These are phyloP conservation scores for Pollenia amentaria DNA, from an alignment of 2,888 invertebrate genomes.

Conservation along the genomic window DNA sequence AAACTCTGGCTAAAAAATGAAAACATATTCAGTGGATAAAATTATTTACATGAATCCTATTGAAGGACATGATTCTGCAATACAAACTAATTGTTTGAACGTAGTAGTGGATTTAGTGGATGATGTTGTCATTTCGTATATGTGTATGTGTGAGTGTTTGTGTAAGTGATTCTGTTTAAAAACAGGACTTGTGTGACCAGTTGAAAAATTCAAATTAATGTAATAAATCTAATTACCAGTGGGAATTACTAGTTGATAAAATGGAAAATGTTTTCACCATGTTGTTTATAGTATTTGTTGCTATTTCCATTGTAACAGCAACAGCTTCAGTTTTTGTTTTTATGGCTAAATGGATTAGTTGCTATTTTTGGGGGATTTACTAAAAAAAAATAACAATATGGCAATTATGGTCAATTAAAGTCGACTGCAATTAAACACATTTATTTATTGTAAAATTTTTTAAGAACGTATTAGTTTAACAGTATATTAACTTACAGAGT, in stretches of 20 bases:
- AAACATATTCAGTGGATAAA: conserved; percentile 55
- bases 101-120: background rate
- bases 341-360: conserved; percentile 43
- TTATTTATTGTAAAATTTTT: too few species aligned
- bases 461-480: too few species aligned
- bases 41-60: conserved; percentile 56
- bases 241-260: conserved; percentile 68
- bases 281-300: conserved; percentile 16
- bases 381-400: conserved; percentile 1
- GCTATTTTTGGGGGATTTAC: conserved; percentile 15
- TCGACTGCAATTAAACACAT: background rate
- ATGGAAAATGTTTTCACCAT: conserved; percentile 61
- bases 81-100: conserved; percentile 44
- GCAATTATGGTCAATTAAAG: conserved; percentile 1
- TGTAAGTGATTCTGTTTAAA: background rate
- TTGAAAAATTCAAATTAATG: conserved; percentile 69
- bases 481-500: too few species aligned
- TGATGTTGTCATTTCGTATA: background rate
- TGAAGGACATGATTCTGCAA: conserved; percentile 36
- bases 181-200: conserved; percentile 57
- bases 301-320: background rate
- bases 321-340: conserved; percentile 9
- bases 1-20: background rate
- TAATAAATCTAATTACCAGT: conserved; percentile 73
- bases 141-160: too few species aligned